Evolutionary conservation across 2,888 invertebrate species (phyloP), one percentile per base, ranked within the genome.

Genomic region (Stegana nigrithorax): DNA sequence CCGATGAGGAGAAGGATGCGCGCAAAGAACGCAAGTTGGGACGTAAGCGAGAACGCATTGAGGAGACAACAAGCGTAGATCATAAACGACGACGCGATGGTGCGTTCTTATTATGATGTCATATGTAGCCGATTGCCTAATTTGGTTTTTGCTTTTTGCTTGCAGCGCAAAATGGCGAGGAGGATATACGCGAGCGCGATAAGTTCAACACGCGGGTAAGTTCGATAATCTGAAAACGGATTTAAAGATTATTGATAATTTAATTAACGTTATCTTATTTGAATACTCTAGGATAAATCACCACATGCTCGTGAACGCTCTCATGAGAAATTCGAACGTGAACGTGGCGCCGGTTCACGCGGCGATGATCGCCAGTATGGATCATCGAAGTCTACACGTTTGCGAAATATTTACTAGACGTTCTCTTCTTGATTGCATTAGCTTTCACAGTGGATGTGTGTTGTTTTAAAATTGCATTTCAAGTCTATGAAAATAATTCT

Each of bases 61-160:
- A 93, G 63, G 94, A 94, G 80, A 87, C 89, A 0, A 83, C 88
- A 26, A 81, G 88, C 32, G 86, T 89, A 50, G 94, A 94, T 83
- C 90, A 92, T 80, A 94, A 94, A 82, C 87, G 93, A 69, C 88
- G 94, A 60, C 90, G 94, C 72, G 94, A 94, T 71, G 93, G 94
- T 93, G 85, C 63, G 76, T 66, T 21, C 5, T 5, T n/a, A n/a
- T n/a, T n/a, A n/a, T n/a, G n/a, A n/a, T n/a, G n/a, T 6, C 27
- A 58, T 14, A 44, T 12, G 42, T 10, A 32, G 23, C 29, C 29
- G 29, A 45, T 2, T 32, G 29, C 39, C 36, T 62, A 25, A 8
- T 4, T 50, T 7, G 19, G 21, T 6, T 50, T 42, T 59, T 29
- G 57, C 55, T 51, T 66, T 62, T 14, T 50, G 63, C 50, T 63